Conservation (phyloP, 2,113 vertebrate genomes). For the Axis porcinus region DNA sequence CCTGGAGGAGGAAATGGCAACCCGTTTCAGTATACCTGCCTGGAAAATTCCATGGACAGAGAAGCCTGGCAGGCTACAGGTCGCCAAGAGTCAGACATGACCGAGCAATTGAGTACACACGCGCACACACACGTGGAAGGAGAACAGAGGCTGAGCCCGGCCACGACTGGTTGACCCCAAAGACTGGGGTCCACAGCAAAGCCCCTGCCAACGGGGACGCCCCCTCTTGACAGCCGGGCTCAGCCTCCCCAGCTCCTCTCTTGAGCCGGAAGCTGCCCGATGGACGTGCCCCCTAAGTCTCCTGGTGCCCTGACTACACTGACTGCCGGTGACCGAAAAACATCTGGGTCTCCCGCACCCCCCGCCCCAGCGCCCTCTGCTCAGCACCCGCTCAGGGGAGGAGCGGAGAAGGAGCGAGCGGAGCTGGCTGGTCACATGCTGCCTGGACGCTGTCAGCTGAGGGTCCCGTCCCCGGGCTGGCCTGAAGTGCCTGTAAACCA, state of each 20-base stretch:
- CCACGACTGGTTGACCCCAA: neutral
- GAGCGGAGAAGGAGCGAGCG: neutral
- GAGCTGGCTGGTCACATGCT: neutral
- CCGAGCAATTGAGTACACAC: neutral
- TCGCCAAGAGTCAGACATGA: neutral
- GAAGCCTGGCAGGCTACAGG: neutral
- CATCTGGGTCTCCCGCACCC: neutral
- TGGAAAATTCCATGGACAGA: neutral
- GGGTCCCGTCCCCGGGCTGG: neutral
- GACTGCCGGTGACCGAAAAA: neutral
- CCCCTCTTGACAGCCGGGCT: neutral
- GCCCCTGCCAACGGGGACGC: neutral
- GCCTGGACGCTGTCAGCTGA: neutral
- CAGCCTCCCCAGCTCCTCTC: neutral
- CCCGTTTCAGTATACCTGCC: neutral
- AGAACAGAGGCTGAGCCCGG: neutral
- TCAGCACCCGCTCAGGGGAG: neutral
- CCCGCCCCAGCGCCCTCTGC: neutral
- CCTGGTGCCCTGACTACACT: neutral
- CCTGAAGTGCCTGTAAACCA: neutral
- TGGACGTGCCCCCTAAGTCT: neutral
- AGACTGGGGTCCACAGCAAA: neutral
- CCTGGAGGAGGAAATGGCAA: neutral
- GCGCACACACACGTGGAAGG: neutral
- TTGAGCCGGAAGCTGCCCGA: accelerated